phyloP scores from a whole-genome alignment of 2,888 invertebrate genomes.

The Dorcus hopei region DNA sequence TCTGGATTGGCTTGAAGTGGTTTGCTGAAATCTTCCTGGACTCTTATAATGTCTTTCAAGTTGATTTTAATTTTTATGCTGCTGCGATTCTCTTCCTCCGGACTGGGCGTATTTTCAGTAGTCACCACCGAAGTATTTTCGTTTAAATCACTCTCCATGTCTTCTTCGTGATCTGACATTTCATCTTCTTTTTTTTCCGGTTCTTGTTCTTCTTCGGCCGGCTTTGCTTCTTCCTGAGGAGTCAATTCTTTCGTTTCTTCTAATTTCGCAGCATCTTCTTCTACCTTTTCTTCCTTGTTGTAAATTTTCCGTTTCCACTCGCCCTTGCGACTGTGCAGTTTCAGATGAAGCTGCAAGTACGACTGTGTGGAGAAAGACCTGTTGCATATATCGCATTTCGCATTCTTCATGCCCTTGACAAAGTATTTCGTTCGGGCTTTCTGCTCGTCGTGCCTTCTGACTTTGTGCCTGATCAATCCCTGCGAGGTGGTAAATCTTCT shows the following conservation, averaged over 20 bases:
- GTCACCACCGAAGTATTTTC: neutral
- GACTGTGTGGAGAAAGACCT: constrained; percentile 45
- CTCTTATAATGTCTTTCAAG: constrained; percentile 11
- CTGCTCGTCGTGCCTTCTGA: constrained; percentile 37
- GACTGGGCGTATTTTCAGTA: too few species aligned
- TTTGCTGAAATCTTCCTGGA: too few species aligned
- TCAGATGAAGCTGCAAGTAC: constrained; percentile 44
- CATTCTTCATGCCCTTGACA: constrained; percentile 46
- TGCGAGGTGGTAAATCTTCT: constrained; percentile 33
- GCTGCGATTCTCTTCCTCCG: neutral
- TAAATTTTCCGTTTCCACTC: neutral
- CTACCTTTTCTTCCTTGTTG: neutral
- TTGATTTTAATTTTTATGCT: constrained; percentile 23
- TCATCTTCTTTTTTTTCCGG: constrained; percentile 5
- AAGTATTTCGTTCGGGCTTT: constrained; percentile 32
- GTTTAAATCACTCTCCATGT: neutral
- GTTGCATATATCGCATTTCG: constrained; percentile 46
- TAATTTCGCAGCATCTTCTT: neutral
- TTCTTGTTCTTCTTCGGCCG: constrained; percentile 10
- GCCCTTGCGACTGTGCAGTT: constrained; percentile 34
- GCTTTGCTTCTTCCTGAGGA: neutral
- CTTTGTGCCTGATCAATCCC: constrained; percentile 42
- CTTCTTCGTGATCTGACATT: neutral
- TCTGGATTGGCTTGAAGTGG: constrained; percentile 1
- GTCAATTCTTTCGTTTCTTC: neutral